Conservation (phyloP, 30 jellyfish, hydroid and myxozoan genomes). For the Catostylus mosaicus region DNA sequence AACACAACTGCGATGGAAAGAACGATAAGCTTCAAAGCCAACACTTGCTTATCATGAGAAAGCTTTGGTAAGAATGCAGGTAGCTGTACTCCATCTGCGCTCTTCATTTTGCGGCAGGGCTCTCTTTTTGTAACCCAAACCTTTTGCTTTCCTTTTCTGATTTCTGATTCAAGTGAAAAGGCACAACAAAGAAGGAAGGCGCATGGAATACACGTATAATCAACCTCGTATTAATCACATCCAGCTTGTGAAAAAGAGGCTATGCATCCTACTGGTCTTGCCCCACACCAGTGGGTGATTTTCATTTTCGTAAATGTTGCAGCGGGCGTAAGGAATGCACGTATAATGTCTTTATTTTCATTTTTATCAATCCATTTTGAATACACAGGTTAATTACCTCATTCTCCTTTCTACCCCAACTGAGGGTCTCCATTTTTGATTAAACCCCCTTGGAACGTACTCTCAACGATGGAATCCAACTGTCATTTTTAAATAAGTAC, state of each 20-base stretch:
- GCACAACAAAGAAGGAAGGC: neutral
- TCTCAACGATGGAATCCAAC: too few species aligned
- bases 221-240: neutral
- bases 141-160: neutral
- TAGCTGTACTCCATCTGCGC: slow-evolving; percentile 71
- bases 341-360: too few species aligned
- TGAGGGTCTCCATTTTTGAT: too few species aligned
- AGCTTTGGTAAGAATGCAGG: slow-evolving; percentile 82
- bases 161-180: too few species aligned
- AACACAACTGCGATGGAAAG: slow-evolving; percentile 85
- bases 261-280: neutral
- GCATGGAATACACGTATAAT: neutral
- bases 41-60: slow-evolving; percentile 82
- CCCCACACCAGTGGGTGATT: neutral
- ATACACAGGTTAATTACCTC: too few species aligned
- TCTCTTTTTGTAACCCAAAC: neutral
- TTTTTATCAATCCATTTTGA: too few species aligned
- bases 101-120: slow-evolving; percentile 59
- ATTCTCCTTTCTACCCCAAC: too few species aligned
- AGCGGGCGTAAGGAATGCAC: too few species aligned
- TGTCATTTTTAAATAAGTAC: too few species aligned
- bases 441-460: too few species aligned
- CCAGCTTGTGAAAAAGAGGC: neutral
- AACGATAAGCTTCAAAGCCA: slow-evolving; percentile 75
- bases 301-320: too few species aligned